Percentiles rank a stretch among this genome's conserved stretches.
phyloP scores from a whole-genome alignment of 1,140 invertebrate species.

The Hycleus phaleratus region DNA sequence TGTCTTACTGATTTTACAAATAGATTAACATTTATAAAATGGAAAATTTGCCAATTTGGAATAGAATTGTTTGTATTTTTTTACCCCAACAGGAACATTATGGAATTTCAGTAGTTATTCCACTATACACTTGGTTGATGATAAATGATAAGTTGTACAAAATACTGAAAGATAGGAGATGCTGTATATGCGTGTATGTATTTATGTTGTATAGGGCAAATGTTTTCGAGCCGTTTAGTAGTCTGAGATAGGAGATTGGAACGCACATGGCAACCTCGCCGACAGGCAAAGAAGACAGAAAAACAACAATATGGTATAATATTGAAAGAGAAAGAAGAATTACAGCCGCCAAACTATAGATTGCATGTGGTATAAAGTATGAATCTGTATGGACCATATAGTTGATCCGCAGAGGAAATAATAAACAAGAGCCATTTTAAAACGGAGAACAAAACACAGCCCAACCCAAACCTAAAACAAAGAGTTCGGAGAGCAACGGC shows the following conservation, averaged over 20 bases:
- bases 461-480: conserved; percentile 38
- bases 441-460: conserved; percentile 30
- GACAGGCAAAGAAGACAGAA: conserved; percentile 16
- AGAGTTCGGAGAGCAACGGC: conserved; percentile 25
- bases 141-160: conserved; percentile 20
- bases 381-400: conserved; percentile 4
- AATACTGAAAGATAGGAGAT: neutral
- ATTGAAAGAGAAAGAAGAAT: neutral
- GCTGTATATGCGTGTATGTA: no score
- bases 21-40: no score
- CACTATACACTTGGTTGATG: conserved; percentile 19
- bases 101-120: no score
- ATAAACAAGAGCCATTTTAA: conserved; percentile 36
- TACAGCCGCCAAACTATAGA: neutral
- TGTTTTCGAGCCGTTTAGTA: conserved; percentile 31
- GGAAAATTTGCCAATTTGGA: no score
- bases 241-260: conserved; percentile 4
- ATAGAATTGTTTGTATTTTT: no score
- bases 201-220: neutral
- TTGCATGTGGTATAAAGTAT: neutral
- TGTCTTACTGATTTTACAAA: no score
- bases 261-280: conserved; percentile 25
- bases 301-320: neutral
- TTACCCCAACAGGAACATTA: no score
- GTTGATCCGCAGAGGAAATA: conserved; percentile 26